These are phyloP conservation scores for Aplysina aerophoba DNA, from an alignment of 37 sponge, comb jelly and placozoan species.

Conservation along the genomic window DNA sequence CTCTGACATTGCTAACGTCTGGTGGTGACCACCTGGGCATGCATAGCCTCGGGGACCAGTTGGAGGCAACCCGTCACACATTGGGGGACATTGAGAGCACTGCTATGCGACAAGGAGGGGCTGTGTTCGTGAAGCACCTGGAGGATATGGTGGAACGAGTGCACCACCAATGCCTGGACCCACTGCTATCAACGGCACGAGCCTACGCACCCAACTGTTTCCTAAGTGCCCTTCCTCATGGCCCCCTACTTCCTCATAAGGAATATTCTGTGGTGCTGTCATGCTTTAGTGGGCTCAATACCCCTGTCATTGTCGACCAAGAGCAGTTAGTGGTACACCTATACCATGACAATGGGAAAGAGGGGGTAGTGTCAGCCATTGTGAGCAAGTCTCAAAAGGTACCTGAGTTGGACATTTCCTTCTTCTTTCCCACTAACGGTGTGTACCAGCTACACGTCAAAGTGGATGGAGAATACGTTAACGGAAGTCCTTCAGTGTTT, in stretches of 20 bases:
- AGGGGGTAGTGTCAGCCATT: neutral
- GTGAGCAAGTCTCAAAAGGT: neutral
- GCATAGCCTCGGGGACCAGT: no score
- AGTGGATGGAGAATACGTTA: neutral
- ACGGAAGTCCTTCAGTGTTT: constrained; percentile 13
- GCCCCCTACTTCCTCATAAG: neutral
- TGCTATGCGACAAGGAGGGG: no score
- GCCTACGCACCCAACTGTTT: neutral
- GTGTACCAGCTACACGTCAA: neutral
- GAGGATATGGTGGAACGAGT: neutral
- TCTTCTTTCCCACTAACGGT: neutral
- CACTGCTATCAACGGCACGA: neutral
- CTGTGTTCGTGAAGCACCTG: neutral
- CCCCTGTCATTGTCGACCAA: neutral
- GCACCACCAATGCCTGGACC: neutral
- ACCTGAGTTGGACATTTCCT: neutral
- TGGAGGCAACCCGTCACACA: no score
- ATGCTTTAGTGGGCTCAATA: constrained; percentile 4
- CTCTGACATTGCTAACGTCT: no score
- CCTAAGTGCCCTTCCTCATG: neutral
- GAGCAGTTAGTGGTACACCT: neutral
- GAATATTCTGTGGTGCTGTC: neutral
- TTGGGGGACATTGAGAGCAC: no score
- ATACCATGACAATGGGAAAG: neutral
- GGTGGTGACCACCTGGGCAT: no score